Percentiles rank a stretch among this genome's conserved stretches.
Conservation (phyloP, 2,113 vertebrate species). For the Brachionichthys hirsutus region DNA sequence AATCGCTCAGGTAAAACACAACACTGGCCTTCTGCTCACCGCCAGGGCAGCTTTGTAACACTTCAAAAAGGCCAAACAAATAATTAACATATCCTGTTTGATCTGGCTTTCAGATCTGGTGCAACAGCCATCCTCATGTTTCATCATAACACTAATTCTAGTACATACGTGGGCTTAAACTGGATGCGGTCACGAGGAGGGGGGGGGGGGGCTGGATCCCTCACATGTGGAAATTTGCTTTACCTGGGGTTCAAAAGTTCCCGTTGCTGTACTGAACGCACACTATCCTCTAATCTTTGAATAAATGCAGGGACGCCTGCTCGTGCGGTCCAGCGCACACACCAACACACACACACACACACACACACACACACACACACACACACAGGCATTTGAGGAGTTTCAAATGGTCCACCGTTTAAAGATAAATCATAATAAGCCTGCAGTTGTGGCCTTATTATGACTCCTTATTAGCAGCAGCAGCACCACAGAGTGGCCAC, state of each 20-base stretch:
- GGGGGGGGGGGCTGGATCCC: slow-evolving; percentile 25
- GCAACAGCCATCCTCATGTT: slow-evolving; percentile 20
- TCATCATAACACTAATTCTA: slow-evolving; percentile 47
- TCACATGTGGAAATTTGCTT: slow-evolving; percentile 64
- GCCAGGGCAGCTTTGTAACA: slow-evolving; percentile 31
- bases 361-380: slow-evolving; percentile 5
- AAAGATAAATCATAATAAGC: slow-evolving; percentile 40
- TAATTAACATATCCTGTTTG: slow-evolving; percentile 33
- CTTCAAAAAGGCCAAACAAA: slow-evolving; percentile 53
- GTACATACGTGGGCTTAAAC: slow-evolving; percentile 35
- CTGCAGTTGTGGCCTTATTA: slow-evolving; percentile 49
- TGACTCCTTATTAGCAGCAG: slow-evolving; percentile 47
- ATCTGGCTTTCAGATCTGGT: slow-evolving; percentile 36
- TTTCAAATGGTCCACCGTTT: slow-evolving; percentile 28
- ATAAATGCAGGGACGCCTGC: too few relatives aligned
- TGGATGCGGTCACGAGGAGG: slow-evolving; percentile 41
- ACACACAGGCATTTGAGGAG: slow-evolving; percentile 4
- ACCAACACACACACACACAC: slow-evolving; percentile 1
- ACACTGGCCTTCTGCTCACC: slow-evolving; percentile 3
- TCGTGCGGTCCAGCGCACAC: too few relatives aligned
- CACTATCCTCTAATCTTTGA: slow-evolving; percentile 42
- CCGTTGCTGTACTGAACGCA: slow-evolving; percentile 3
- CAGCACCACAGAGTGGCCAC: slow-evolving; percentile 33
- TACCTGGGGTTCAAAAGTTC: slow-evolving; percentile 67
- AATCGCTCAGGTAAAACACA: slow-evolving; percentile 36